Conservation (phyloP, 2,113 vertebrate genomes). For the Grammomys surdaster region DNA sequence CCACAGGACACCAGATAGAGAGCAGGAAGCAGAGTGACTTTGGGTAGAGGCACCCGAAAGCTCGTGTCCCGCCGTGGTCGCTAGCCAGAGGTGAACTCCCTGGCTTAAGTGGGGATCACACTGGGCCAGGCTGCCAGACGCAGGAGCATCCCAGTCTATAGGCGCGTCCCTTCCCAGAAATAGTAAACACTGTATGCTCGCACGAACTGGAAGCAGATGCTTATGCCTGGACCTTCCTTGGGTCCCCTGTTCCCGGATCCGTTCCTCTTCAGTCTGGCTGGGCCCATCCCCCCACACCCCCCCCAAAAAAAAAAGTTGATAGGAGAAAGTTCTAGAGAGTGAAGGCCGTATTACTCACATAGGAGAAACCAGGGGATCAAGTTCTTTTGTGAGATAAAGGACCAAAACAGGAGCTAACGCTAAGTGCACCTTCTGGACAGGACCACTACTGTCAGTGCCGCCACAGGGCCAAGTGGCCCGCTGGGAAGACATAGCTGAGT, state of each 20-base stretch:
- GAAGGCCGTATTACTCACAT: not conserved
- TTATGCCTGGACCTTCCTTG: not conserved
- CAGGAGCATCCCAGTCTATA: accelerated
- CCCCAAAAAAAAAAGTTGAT: conserved; percentile 62
- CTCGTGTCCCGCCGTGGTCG: not conserved
- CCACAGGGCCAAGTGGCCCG: not conserved
- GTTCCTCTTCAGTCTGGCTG: not conserved
- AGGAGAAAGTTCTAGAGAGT: conserved; percentile 68
- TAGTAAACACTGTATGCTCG: not conserved
- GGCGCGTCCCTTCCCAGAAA: not conserved
- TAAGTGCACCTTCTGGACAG: not conserved
- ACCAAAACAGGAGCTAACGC: not conserved
- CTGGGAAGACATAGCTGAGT: accelerated
- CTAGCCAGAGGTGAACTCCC: not conserved
- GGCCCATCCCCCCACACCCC: not conserved
- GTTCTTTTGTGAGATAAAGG: not conserved
- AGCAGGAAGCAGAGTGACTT: not conserved
- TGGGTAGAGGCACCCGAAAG: not conserved
- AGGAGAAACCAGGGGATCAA: accelerated
- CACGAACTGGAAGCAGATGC: not conserved
- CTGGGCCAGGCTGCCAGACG: not conserved
- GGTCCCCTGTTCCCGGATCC: not conserved
- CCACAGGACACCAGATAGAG: not conserved
- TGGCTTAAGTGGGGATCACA: not conserved
- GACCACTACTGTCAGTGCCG: not conserved